Base-by-base conservation (phyloP, 1,140 invertebrate genomes). In the Apis laboriosa region DNA sequence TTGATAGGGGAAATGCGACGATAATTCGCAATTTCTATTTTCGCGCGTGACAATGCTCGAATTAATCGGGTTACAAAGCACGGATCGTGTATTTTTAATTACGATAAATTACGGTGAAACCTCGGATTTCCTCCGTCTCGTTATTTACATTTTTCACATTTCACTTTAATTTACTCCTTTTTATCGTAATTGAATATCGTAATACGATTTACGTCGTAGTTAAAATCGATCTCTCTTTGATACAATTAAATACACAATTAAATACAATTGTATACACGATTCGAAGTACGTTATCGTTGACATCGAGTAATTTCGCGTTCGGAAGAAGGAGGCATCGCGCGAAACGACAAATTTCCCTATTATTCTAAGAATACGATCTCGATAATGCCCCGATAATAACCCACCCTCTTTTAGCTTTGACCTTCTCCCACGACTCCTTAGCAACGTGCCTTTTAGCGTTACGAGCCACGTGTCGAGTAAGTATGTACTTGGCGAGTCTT, bases 371-470 rank as follows among this genome's bases (percentile, higher is more conserved):
- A 7, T 7, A 77, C 64, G 56, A 77, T 77, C 76, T 28, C 63
- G 76, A 77, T 77, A 68, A 34, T 77, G 4, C 28, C 12, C 3
- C 34, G 34, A 34, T 34, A 34, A 34, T 34, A 34, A 51, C 75
- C 34, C 61, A n/a, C 9, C 51, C 75, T 67, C 51, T 55, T 68
- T 67, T 19, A 77, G 64, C 76, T 77, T 64, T 53, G 76, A 77
- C 76, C 76, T 75, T 77, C 67, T 56, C 76, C 53, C 21, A 24
- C 17, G 63, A 24, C 53, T 34, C 28, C 60, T 67, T 15, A 9
- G 21, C 12, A 51, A 49, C n/a, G 8, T 12, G 71, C 34, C 76
- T 73, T 73, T 58, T 73, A 58, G n/a, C 43, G 55, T 73, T 73
- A 73, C 71, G 51, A 73, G 28, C 8, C 55, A 58, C 55, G 19